Base-by-base conservation (phyloP, 1,140 invertebrate genomes). In the Bursaphelenchus mucronatus region DNA sequence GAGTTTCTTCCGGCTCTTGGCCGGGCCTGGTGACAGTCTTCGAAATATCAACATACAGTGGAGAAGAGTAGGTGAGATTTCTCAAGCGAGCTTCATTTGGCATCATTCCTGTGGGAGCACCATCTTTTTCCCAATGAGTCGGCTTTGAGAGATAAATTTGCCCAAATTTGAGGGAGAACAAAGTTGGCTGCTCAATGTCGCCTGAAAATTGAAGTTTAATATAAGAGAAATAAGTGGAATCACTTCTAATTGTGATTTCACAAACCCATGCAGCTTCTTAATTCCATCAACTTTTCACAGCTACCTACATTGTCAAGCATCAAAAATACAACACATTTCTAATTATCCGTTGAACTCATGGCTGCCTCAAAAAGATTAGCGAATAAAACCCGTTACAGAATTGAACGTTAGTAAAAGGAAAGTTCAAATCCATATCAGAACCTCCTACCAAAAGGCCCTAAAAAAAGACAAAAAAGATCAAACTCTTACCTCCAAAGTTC, bases 121-220 rank as follows among this genome's bases (percentile, higher is more conserved):
- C 94, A 86, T 98, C 94, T 85, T 97, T 97, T 83, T 97, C 94
- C 94, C 94, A 97, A 86, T 97, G 95, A 9, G 94, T 98, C 7
- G 94, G 94, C 83, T 97, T 97, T 0, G 94, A 97, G 41, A 98
- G 82, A 82, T 97, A 98, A 81, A 98, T 97, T 83, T 98, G 94
- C 81, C 97, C 94, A 85, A 98, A 98, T 83, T 97, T 97, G 0
- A 97, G 79, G 15, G 90, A 82, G 84, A 94, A 97, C 62, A 89
- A 86, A 8, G 92, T 89, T 85, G 89, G 80, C 50, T 74, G 68
- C 61, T 80, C 78, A 39, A 80, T 64, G 50, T 80, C 79, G 21
- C 75, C 75, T 76, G 30, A 44, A 58, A 53, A 8, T 21, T 45
- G 1, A 19, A n/a, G 19, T 4, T 1, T 13, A n/a, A n/a, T n/a